Evolutionary conservation across 2,888 invertebrate genomes (phyloP).

Genomic region (Rhaphigaster nebulosa): DNA sequence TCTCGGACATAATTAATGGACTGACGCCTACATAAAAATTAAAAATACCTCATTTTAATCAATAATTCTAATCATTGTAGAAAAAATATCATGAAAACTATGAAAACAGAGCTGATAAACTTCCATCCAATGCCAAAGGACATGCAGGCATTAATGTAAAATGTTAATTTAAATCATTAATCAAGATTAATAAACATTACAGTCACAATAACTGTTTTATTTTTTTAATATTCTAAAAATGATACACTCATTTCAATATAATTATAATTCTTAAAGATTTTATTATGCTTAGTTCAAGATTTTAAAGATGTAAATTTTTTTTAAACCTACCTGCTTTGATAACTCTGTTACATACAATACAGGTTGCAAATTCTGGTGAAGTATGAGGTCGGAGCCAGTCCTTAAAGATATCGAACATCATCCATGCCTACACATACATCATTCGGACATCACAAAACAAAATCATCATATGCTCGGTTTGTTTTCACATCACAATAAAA

Average conservation of each 20-base stretch:
- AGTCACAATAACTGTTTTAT: not conserved
- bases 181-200: not conserved
- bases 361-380: conserved; percentile 66
- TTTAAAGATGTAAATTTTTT: not conserved
- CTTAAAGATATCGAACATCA: conserved; percentile 66
- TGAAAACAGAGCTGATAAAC: not conserved
- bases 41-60: not conserved
- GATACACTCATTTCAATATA: not conserved
- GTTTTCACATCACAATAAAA: not conserved
- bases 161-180: not conserved
- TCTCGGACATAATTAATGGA: not conserved
- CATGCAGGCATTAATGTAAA: not conserved
- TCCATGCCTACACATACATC: conserved; percentile 63
- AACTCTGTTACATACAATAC: conserved; percentile 67
- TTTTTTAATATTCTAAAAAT: not conserved
- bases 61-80: not conserved
- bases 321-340: conserved; percentile 66
- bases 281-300: not conserved
- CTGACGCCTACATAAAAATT: not conserved
- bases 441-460: not conserved
- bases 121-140: not conserved
- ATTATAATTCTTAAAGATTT: not conserved
- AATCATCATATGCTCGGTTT: not conserved
- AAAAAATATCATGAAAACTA: not conserved
- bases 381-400: conserved; percentile 67